Evolutionary conservation across 2,888 invertebrate species (phyloP).

Genomic region (Lithophane leautieri): DNA sequence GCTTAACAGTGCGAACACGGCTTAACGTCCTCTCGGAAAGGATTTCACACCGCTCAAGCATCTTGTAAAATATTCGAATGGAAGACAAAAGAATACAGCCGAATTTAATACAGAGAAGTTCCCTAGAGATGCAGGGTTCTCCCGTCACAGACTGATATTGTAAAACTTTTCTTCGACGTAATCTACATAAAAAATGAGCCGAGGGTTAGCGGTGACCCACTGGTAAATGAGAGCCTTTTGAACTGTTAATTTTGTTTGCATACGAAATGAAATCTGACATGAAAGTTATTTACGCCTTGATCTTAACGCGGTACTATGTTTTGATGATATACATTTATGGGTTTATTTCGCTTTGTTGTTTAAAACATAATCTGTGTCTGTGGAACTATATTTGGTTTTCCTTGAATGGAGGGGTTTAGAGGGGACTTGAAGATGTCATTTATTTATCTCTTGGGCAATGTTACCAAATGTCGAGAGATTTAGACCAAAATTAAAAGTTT

Average conservation of each 20-base stretch:
- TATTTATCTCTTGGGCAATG: not conserved
- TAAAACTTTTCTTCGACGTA: slow-evolving; percentile 89
- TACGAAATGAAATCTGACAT: slow-evolving; percentile 87
- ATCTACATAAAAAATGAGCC: slow-evolving; percentile 90
- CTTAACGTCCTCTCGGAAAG: slow-evolving; percentile 48
- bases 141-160: slow-evolving; percentile 86
- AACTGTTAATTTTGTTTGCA: slow-evolving; percentile 90
- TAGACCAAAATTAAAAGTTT: not conserved
- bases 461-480: not conserved
- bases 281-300: slow-evolving; percentile 84
- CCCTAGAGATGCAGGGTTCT: slow-evolving; percentile 77
- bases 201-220: slow-evolving; percentile 87
- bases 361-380: slow-evolving; percentile 48
- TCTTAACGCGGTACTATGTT: slow-evolving; percentile 74
- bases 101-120: slow-evolving; percentile 83
- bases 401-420: slow-evolving; percentile 13
- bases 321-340: slow-evolving; percentile 66
- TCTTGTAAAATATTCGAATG: slow-evolving; percentile 79
- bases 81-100: slow-evolving; percentile 80
- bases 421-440: not conserved
- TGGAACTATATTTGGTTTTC: slow-evolving; percentile 40
- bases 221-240: slow-evolving; percentile 89
- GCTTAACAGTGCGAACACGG: slow-evolving; percentile 9
- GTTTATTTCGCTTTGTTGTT: slow-evolving; percentile 58
- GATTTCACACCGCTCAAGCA: slow-evolving; percentile 70